These are phyloP conservation scores for Danaus plexippus DNA, from an alignment of 1,140 invertebrate species.

Conservation along the genomic window DNA sequence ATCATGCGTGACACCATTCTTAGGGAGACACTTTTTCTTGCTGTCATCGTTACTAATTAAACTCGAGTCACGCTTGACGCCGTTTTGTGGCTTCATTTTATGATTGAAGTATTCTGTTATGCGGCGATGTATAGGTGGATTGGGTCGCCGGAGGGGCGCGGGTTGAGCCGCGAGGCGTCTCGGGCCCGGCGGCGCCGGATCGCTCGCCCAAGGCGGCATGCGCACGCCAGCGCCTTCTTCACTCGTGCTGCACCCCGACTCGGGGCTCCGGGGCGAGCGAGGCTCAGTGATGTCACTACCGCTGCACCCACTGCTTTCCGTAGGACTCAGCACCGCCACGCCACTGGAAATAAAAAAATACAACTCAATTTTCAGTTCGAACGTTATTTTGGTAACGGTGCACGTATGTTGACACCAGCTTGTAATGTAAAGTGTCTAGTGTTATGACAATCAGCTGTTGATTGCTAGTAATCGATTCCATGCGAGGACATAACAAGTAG, in stretches of 20 bases:
- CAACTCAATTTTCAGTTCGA: conserved; percentile 1
- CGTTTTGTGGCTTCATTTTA: conserved; percentile 80
- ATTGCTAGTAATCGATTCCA: conserved; percentile 52
- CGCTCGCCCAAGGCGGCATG: conserved; percentile 64
- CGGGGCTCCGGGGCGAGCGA: conserved; percentile 83
- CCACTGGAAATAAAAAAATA: conserved; percentile 56
- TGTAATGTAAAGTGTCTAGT: conserved; percentile 19
- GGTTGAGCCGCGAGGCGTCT: conserved; percentile 56
- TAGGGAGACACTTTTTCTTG: conserved; percentile 60
- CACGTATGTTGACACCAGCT: no score
- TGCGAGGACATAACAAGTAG: conserved; percentile 29
- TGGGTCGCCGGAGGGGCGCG: conserved; percentile 59
- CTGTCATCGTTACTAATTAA: conserved; percentile 39
- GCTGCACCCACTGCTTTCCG: conserved; percentile 64
- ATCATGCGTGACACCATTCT: conserved; percentile 62
- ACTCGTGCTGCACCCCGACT: conserved; percentile 66
- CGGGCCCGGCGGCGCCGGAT: conserved; percentile 67
- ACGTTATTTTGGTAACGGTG: background rate
- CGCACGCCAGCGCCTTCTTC: conserved; percentile 70
- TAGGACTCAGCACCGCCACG: conserved; percentile 68
- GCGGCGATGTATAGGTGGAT: conserved; percentile 47
- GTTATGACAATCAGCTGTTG: conserved; percentile 61
- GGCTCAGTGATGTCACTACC: conserved; percentile 78
- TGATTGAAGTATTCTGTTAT: conserved; percentile 88
- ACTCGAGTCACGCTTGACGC: conserved; percentile 58